These are phyloP conservation scores for Pomatorhinus ruficollis DNA, from an alignment of 2,113 vertebrate genomes.

Conservation along the genomic window DNA sequence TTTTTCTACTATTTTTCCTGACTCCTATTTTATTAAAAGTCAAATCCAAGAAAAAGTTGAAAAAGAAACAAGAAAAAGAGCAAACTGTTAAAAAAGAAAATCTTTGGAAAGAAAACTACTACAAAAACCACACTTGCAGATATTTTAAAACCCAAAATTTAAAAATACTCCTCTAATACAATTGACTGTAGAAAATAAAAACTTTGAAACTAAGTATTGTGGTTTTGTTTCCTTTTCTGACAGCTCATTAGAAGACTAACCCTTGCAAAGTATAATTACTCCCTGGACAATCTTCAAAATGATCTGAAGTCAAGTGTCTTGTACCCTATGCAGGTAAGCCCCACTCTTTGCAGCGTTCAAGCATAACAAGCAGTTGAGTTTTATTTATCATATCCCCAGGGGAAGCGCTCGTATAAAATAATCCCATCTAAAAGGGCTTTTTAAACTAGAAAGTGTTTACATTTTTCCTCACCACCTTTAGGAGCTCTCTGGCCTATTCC, in stretches of 20 bases:
- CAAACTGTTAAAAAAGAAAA: not conserved
- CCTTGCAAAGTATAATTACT: not conserved
- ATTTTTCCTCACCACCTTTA: rapidly evolving
- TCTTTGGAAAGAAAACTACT: not conserved
- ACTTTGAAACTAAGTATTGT: not conserved
- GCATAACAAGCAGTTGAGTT: rapidly evolving
- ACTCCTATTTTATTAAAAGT: not conserved
- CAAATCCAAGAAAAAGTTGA: not conserved
- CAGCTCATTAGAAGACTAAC: not conserved
- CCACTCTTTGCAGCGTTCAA: not conserved
- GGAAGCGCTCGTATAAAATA: rapidly evolving
- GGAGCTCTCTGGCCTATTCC: not conserved
- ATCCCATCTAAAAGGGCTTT: rapidly evolving
- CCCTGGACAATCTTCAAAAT: not conserved
- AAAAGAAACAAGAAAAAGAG: not conserved
- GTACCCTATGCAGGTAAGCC: not conserved
- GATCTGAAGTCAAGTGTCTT: not conserved
- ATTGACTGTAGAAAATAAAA: not conserved
- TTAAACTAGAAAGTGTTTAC: not conserved
- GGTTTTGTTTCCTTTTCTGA: not conserved
- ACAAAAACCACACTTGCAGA: rapidly evolving
- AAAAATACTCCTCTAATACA: not conserved
- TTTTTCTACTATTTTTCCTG: not conserved
- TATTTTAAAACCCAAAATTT: not conserved
- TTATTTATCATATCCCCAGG: not conserved